These are phyloP conservation scores for Zygogramma bicolorata DNA, from an alignment of 2,888 invertebrate species.

Conservation along the genomic window DNA sequence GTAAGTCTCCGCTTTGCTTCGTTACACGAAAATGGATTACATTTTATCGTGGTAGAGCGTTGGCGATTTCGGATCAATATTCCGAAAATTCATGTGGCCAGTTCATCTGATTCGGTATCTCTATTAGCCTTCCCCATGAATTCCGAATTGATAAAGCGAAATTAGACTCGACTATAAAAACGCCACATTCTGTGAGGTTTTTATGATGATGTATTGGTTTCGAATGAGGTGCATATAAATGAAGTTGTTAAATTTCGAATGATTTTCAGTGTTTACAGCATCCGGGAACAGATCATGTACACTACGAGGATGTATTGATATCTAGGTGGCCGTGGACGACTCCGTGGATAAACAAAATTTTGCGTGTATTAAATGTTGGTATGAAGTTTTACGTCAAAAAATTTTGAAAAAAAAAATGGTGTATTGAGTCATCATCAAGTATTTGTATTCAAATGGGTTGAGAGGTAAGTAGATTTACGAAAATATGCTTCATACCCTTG, in stretches of 20 bases:
- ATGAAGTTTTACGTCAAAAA: too few species aligned
- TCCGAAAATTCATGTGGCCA: neutral
- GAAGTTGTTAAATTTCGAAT: slow-evolving; percentile 11
- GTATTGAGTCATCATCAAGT: too few species aligned
- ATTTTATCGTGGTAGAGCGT: neutral
- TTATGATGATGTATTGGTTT: slow-evolving; percentile 7
- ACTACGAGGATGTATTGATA: too few species aligned
- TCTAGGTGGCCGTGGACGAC: too few species aligned
- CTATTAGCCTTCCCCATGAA: neutral
- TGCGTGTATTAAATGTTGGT: too few species aligned
- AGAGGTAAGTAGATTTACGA: too few species aligned
- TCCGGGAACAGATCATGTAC: slow-evolving; percentile 6
- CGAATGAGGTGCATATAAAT: slow-evolving; percentile 10
- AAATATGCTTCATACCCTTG: too few species aligned
- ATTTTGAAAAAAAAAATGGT: too few species aligned
- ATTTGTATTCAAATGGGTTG: too few species aligned
- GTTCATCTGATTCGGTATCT: neutral
- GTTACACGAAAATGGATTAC: neutral
- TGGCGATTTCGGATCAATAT: too few species aligned
- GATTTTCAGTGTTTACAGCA: neutral
- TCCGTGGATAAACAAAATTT: too few species aligned
- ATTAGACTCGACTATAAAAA: slow-evolving; percentile 4
- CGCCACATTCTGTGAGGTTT: slow-evolving; percentile 5
- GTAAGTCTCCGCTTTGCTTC: too few species aligned
- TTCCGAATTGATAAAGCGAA: neutral